Evolutionary conservation across 2,797 vertebrate species (phyloP), one percentile per base, ranked within the genome.

Genomic region (Notamacropus eugenii): DNA sequence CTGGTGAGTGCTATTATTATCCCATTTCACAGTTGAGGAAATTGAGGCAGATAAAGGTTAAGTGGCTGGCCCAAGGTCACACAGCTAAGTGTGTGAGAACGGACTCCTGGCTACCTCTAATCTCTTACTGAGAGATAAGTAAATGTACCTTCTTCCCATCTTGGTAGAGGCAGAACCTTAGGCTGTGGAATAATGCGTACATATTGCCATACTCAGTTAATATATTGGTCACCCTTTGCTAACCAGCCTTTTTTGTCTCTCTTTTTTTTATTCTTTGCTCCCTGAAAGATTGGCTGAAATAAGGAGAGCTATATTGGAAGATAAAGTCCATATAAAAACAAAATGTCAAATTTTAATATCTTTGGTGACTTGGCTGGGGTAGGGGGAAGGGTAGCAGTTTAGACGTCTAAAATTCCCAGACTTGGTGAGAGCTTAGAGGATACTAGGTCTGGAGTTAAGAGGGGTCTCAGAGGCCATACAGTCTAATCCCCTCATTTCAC

Each of bases 51-150:
- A 50, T 50, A 87, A 50, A 4, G 40, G 10, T 50, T 50, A 50
- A 27, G 40, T 50, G 22, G 4, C 40, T 87, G 46, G 40, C 9
- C 74, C 40, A 87, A 87, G 40, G 40, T 87, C 22, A 50, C 24
- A 1, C 2, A 46, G n/a, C 34, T n/a, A n/a, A 40, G 16, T 1
- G 0, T 34, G 1, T 19, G 5, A 74, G 34, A 6, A 2, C 4
- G 27, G 9, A 46, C 24, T 46, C 40, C 40, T 11, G 74, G 22
- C 40, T 87, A 46, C 40, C 74, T 82, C 22, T 27, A 46, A 27
- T 46, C n/a, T 40, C 16, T 22, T 40, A 82, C 40, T 24, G 12
- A 46, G 24, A 50, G 40, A 87, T 46, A 87, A 28, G 24, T 3
- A 11, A 87, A 50, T 11, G 1, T 11, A 27, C 40, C 19, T 40